Evolutionary conservation across 2,113 vertebrate species (phyloP), one percentile per base, ranked within the genome.

Genomic region (Mesocricetus auratus): DNA sequence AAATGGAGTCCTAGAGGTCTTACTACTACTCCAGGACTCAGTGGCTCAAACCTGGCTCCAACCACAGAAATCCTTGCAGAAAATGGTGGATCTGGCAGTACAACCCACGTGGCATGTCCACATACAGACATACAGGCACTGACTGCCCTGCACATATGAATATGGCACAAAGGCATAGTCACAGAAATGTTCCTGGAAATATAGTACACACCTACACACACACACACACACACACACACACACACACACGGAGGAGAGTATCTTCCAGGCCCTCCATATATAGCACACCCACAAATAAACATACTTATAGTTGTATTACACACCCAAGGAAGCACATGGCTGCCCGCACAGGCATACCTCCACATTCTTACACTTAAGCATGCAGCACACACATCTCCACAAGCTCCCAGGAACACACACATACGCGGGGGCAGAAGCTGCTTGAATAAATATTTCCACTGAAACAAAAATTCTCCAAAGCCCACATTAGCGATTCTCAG

Each of bases 381-480:
- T 10, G 5, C 19, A 12, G 21, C 11, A 58, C 7, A 21, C n/a
- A 33, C 22, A n/a, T 36, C 47, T 89, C 73, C 60, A 13, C 39
- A 33, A 75, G 45, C 60, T 73, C 39, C 50, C 22, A 7, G 69
- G 53, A 78, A 66, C 45, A 10, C 3, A 29, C 60, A 53, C 22
- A 9, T 22, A 33, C 3, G 3, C 1, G 1, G 73, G 73, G 75
- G 33, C 17, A 42, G 26, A 92, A 82, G 17, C 39, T 89, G 19
- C 83, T 85, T 74, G 22, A 90, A 89, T 7, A 29, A 74, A 97
- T 87, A 64, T 66, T 45, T 71, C 79, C 60, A 74, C 13, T 36
- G 86, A 79, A 91, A 87, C 45, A 90, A 77, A 95, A 42, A 68
- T 90, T 71, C 83, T 96, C 73, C 66, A 88, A 86, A 90, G 26